Conservation (phyloP, 2,888 invertebrate genomes). For the Tetragonula carbonaria region DNA sequence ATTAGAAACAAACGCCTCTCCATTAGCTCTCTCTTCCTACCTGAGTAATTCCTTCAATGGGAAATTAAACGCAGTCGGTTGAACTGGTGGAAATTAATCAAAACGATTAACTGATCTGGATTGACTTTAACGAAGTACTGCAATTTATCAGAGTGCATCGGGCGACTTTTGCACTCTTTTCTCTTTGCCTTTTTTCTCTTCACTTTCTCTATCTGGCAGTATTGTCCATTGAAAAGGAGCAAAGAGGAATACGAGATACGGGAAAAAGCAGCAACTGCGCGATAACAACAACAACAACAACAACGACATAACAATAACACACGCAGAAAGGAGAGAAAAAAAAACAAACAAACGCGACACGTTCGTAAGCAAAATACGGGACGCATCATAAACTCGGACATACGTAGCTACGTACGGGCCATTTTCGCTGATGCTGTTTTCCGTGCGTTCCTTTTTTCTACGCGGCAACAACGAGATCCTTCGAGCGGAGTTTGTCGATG, state of each 20-base stretch:
- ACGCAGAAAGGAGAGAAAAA: neutral
- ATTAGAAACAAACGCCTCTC: neutral
- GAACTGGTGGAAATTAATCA: conserved; percentile 29
- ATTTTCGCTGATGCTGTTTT: conserved; percentile 4
- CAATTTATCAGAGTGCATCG: conserved; percentile 9
- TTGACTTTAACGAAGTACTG: neutral
- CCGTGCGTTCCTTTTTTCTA: neutral
- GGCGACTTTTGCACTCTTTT: no score
- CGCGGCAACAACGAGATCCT: conserved; percentile 3
- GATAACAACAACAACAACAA: neutral
- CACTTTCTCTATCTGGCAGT: neutral
- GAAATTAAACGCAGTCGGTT: neutral
- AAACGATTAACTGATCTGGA: conserved; percentile 28
- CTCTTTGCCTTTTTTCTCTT: neutral
- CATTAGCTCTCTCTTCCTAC: neutral
- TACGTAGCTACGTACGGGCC: neutral
- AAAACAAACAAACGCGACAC: neutral
- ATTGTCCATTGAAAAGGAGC: neutral
- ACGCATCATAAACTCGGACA: conserved; percentile 12
- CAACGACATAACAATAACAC: neutral
- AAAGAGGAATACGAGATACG: neutral
- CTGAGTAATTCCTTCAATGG: conserved; percentile 5
- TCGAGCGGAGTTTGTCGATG: conserved; percentile 4
- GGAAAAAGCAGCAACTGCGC: neutral
- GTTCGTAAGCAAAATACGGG: neutral